phyloP scores from a whole-genome alignment of 2,113 vertebrate species.

The Alectura lathami region DNA sequence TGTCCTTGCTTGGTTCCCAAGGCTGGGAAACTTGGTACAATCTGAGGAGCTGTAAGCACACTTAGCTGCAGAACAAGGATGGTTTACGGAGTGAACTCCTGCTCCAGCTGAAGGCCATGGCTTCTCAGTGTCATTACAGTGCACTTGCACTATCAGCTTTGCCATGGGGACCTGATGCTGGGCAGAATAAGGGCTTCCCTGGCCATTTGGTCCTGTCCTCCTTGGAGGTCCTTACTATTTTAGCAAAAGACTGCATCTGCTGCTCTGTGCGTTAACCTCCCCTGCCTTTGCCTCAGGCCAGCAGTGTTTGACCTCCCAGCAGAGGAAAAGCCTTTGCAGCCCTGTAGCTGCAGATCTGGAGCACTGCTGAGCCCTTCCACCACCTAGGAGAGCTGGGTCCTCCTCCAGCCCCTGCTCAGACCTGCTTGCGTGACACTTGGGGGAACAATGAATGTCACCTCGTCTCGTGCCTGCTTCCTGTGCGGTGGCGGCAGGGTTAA shows the following conservation, averaged over 20 bases:
- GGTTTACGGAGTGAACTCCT: neutral
- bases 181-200: neutral
- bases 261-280: neutral
- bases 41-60: neutral
- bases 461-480: slow-evolving; percentile 49
- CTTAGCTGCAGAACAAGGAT: neutral
- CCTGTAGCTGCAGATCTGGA: neutral
- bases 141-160: neutral
- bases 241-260: neutral
- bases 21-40: neutral
- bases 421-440: neutral
- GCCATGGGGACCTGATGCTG: rapidly evolving
- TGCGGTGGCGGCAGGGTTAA: slow-evolving; percentile 73
- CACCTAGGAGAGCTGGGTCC: neutral
- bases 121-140: rapidly evolving
- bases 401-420: neutral
- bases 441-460: slow-evolving; percentile 66
- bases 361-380: neutral
- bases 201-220: neutral
- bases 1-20: neutral
- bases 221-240: neutral
- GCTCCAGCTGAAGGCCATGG: neutral
- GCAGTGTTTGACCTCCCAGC: neutral
- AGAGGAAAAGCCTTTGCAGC: neutral
- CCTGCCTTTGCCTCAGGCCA: neutral